These are phyloP conservation scores for Passer montanus DNA, from an alignment of 2,113 vertebrate species.

Conservation along the genomic window DNA sequence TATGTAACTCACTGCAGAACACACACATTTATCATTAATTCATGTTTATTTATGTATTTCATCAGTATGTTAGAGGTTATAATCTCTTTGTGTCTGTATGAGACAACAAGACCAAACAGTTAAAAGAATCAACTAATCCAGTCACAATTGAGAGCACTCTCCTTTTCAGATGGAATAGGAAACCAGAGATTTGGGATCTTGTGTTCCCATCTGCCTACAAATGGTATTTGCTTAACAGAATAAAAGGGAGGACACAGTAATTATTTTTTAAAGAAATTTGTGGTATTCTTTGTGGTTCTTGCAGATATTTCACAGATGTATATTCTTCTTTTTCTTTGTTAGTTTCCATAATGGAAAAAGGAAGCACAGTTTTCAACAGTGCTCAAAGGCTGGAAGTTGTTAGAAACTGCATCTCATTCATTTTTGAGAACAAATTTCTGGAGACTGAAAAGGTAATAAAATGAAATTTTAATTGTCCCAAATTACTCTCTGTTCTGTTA, in stretches of 20 bases:
- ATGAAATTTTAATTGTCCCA: not conserved
- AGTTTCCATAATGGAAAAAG: constrained; percentile 93
- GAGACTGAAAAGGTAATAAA: constrained; percentile 96
- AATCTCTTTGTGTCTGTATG: not conserved
- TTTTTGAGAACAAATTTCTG: constrained; percentile 96
- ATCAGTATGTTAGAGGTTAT: not conserved
- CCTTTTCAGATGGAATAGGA: not conserved
- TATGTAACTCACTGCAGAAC: not conserved
- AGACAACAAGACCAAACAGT: not conserved
- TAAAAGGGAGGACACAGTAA: not conserved
- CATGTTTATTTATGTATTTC: not conserved
- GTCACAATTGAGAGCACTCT: not conserved
- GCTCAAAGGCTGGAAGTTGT: constrained; percentile 97
- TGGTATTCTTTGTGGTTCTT: constrained; percentile 7
- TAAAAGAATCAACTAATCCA: not conserved
- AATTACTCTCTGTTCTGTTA: not conserved
- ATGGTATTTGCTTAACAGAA: not conserved
- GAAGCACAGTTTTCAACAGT: constrained; percentile 92
- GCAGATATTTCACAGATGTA: constrained; percentile 28
- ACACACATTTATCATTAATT: not conserved
- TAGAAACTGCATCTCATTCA: constrained; percentile 90
- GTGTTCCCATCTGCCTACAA: not conserved
- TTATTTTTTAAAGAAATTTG: not conserved
- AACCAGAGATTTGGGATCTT: not conserved
- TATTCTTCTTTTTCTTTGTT: constrained; percentile 55